Conservation (phyloP, 2,888 invertebrate genomes). For the Prosapia bicincta region DNA sequence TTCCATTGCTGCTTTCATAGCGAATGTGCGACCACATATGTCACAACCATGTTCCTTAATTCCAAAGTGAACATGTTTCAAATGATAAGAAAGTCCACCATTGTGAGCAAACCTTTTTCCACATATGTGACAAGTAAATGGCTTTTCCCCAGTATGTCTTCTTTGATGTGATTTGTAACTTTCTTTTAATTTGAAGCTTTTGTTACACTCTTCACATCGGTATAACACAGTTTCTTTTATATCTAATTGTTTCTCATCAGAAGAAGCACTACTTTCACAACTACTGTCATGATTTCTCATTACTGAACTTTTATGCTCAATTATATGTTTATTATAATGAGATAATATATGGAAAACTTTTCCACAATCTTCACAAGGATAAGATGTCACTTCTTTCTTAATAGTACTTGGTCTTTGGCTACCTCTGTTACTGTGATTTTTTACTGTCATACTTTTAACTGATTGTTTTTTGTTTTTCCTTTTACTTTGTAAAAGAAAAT, state of each 20-base stretch:
- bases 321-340: background rate
- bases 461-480: no score
- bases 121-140: constrained; percentile 44
- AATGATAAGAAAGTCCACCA: constrained; percentile 15
- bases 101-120: constrained; percentile 24
- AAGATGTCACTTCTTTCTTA: background rate
- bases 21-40: constrained; percentile 51
- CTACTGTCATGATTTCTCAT: background rate
- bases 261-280: background rate
- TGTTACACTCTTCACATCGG: constrained; percentile 15
- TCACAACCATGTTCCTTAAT: constrained; percentile 50
- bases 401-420: background rate
- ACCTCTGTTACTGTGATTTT: background rate
- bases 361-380: background rate
- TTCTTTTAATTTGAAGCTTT: constrained; percentile 15
- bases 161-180: constrained; percentile 47
- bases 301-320: background rate
- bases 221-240: constrained; percentile 4
- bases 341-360: background rate
- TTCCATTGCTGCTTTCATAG: constrained; percentile 48
- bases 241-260: background rate
- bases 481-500: no score
- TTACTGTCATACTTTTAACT: no score
- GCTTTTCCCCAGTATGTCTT: constrained; percentile 46
- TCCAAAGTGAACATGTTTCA: constrained; percentile 46